Evolutionary conservation across 1,140 invertebrate species (phyloP).

Genomic region (Apis florea): DNA sequence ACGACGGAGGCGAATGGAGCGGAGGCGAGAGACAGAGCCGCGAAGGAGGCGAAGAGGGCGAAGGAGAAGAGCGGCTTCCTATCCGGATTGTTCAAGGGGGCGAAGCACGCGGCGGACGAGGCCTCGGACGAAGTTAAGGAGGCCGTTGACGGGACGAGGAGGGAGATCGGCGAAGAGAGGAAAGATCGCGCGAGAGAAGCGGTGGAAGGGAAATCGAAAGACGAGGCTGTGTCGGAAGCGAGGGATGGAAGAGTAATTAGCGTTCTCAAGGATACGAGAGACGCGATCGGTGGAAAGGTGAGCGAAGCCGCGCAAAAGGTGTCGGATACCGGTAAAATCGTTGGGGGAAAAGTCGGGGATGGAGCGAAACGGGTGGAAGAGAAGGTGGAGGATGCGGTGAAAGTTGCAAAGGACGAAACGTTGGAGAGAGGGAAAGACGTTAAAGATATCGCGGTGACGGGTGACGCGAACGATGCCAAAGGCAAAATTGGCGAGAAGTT

Average conservation of each 20-base stretch:
- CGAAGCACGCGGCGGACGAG: conserved; percentile 72
- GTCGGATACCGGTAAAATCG: conserved; percentile 14
- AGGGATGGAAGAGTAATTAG: conserved; percentile 1
- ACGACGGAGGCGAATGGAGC: conserved; percentile 20
- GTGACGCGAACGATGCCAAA: conserved; percentile 33
- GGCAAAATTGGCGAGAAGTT: neutral
- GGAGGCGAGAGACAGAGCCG: conserved; percentile 44
- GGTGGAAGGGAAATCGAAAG: conserved; percentile 21
- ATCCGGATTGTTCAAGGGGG: conserved; percentile 63
- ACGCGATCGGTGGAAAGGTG: conserved; percentile 31
- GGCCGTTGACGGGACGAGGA: conserved; percentile 66
- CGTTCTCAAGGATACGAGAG: conserved; percentile 29
- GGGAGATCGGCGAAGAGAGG: conserved; percentile 62
- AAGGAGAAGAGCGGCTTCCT: conserved; percentile 65
- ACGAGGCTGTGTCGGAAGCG: neutral
- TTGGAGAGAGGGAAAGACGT: neutral
- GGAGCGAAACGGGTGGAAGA: neutral
- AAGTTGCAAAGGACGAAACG: conserved; percentile 10
- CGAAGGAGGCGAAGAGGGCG: conserved; percentile 52
- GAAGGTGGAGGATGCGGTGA: neutral
- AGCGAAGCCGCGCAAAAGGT: neutral
- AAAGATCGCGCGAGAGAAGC: conserved; percentile 50
- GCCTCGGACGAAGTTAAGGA: conserved; percentile 73
- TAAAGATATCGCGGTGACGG: neutral
- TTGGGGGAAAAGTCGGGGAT: conserved; percentile 11